Evolutionary conservation across 2,113 vertebrate species (phyloP), one percentile per base, ranked within the genome.

Genomic region (Lophotis ruficrista): DNA sequence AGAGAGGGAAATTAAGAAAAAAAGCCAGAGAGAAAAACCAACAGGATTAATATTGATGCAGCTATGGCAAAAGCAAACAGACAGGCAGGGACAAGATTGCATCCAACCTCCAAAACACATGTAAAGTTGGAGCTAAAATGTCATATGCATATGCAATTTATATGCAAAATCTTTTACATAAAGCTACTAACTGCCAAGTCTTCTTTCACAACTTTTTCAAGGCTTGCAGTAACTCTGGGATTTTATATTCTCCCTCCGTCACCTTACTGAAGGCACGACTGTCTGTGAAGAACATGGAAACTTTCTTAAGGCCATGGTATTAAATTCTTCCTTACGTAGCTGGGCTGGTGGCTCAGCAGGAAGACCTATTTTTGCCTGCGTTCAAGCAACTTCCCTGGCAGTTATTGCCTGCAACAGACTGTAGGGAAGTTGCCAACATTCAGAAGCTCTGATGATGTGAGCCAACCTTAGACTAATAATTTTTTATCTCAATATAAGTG

Each of bases 401-500:
- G 85, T 87, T 97, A 97, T 95, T 94, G 97, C 96, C 97, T 95
- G 98, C 96, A 98, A 98, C 98, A 98, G 98, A 98, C 98, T 98
- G 98, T 88, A 94, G 87, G 83, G 97, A 83, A 90, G 70, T 97
- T 98, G 98, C 98, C 98, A 98, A 97, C 98, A 98, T 98, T 98
- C 97, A 94, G 96, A 98, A 98, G 96, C 98, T 98, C 97, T 97
- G 97, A 97, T 98, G 97, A 97, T 98, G 97, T 61, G 98, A 98
- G 98, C 98, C 98, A 98, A 98, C 98, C 98, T 98, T 96, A 98
- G 97, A 97, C 97, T 98, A 98, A 98, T 98, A 98, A 98, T 98
- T 98, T 98, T 98, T 98, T 98, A 98, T 98, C 98, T 98, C 98
- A 98, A 97, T 98, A 97, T 98, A 98, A 98, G 98, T 98, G 97